Percentiles rank a stretch among this genome's conserved stretches.
Evolutionary conservation across 1,140 invertebrate genomes (phyloP).

Genomic region (Amyelois transitella): DNA sequence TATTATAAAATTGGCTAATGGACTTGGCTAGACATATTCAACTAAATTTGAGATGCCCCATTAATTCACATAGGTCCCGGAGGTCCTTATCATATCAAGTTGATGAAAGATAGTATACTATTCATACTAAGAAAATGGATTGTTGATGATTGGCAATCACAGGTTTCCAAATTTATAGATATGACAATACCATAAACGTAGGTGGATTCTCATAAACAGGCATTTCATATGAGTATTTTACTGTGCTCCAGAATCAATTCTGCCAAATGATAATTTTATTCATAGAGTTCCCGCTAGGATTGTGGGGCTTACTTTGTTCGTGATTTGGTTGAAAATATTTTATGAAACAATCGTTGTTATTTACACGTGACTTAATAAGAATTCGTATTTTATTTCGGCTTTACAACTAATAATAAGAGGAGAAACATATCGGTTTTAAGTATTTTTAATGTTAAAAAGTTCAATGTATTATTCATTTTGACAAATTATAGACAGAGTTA

Average conservation of each 20-base stretch:
- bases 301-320: conserved; percentile 70
- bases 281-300: conserved; percentile 70
- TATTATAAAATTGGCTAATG: too few species aligned
- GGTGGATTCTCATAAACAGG: conserved; percentile 38
- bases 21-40: too few species aligned
- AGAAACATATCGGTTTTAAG: too few species aligned
- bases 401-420: neutral
- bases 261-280: conserved; percentile 74
- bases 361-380: conserved; percentile 17
- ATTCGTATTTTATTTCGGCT: neutral
- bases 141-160: too few species aligned
- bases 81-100: too few species aligned
- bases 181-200: conserved; percentile 7
- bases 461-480: too few species aligned
- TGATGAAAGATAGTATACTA: too few species aligned
- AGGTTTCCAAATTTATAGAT: neutral
- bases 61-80: too few species aligned
- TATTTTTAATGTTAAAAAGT: too few species aligned
- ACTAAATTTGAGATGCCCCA: too few species aligned
- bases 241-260: conserved; percentile 68
- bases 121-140: too few species aligned
- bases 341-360: conserved; percentile 40
- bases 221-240: conserved; percentile 55
- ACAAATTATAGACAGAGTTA: too few species aligned
- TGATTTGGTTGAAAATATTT: conserved; percentile 70